Evolutionary conservation across 1,140 invertebrate genomes (phyloP), one percentile per base, ranked within the genome.

Genomic region (Drosophila littoralis): DNA sequence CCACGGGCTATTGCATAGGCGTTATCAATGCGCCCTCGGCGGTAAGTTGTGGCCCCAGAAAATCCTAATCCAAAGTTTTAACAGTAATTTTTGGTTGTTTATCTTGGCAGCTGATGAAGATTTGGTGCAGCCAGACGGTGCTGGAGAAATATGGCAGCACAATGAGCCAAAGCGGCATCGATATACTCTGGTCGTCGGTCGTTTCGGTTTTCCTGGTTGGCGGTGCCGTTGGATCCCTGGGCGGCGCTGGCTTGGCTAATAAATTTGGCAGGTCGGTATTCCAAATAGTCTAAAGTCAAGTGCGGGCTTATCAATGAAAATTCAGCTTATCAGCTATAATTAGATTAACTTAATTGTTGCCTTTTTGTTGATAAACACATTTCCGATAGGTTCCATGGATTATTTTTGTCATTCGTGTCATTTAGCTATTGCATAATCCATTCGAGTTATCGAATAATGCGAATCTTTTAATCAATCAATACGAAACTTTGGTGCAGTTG

Each of bases 1-100:
- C 97, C 59, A 96, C 97, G 58, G 98, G 98, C 48, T 98, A 96
- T 91, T 97, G 97, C 82, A 97, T 98, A 69, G 97, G 97, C 46
- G 97, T 98, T 52, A 94, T 98, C 36, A 98, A 98, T 93, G 95
- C 96, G 48, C 97, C 97, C 33, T 95, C 95, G 80, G 91, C 93
- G 75, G 97, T 98, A 93, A 75, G 86, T 68, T 38, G 6, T 12
- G 9, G 32, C 28, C 36, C 32, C 8, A 3, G 63, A 40, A 5
- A 5, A 28, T 28, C 22, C 3, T 28, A 28, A 28, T 28, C 4
- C 22, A 28, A 28, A 0, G 22, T 35, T 22, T 7, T 22, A 38
- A 15, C 43, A 0, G 40, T 7, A 8, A 46, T 73, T 43, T 57
- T 51, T 59, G 13, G 10, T 6, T 5, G 2, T 48, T 6, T 12